A percentile compares a stretch with the other conserved stretches of the same genome.
These are phyloP conservation scores for Bombus sylvicola DNA, from an alignment of 1,140 invertebrate genomes.

Conservation along the genomic window DNA sequence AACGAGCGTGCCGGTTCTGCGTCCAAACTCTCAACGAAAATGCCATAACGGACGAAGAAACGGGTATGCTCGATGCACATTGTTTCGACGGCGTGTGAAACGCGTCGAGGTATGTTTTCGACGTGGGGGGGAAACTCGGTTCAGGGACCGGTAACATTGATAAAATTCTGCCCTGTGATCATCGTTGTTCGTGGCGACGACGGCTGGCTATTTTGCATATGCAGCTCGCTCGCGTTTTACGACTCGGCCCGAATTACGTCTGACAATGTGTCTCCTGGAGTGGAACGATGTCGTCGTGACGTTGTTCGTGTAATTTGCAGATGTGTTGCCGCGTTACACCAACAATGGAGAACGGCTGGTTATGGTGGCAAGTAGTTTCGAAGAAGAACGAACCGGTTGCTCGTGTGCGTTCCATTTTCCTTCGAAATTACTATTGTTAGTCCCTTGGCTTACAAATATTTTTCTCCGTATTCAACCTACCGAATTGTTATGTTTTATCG, in stretches of 20 bases:
- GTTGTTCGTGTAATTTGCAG: neutral
- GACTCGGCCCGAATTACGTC: conserved; percentile 6
- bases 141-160: neutral
- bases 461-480: too few relatives aligned
- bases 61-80: neutral
- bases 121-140: neutral
- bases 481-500: neutral
- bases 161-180: conserved; percentile 10
- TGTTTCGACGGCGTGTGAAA: neutral
- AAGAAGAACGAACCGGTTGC: neutral
- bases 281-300: neutral
- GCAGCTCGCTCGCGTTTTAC: conserved; percentile 3
- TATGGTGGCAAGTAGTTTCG: neutral
- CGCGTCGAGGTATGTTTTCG: neutral
- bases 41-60: neutral
- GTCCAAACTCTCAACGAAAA: neutral
- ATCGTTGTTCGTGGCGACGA: neutral
- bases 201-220: conserved; percentile 21
- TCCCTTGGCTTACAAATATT: neutral
- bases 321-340: neutral
- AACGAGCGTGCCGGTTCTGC: neutral
- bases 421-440: neutral
- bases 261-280: conserved; percentile 13
- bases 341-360: neutral
- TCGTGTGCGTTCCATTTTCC: neutral